Conservation (phyloP, 2,797 vertebrate species). For the Acanthis flammea region DNA sequence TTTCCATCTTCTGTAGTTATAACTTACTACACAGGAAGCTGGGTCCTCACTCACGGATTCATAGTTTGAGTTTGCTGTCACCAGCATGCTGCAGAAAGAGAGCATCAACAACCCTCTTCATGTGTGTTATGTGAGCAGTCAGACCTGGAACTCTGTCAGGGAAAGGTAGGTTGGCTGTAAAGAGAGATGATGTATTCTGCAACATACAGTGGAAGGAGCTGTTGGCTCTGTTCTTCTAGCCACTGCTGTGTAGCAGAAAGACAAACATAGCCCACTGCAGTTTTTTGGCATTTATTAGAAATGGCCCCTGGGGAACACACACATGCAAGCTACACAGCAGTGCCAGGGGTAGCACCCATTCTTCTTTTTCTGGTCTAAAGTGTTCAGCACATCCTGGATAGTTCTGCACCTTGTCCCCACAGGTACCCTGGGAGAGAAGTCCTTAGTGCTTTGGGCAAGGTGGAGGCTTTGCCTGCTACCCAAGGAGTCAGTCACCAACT, state of each 20-base stretch:
- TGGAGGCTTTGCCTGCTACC: not conserved
- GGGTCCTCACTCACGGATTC: not conserved
- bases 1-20: not conserved
- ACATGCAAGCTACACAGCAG: not conserved
- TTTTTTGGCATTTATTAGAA: slow-evolving; percentile 55
- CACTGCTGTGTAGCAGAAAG: not conserved
- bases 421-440: not conserved
- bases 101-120: not conserved
- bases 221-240: not conserved
- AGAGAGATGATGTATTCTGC: not conserved
- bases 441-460: not conserved
- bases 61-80: not conserved
- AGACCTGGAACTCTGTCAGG: not conserved
- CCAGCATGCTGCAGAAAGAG: not conserved
- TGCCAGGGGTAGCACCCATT: not conserved
- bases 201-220: not conserved
- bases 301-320: not conserved
- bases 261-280: not conserved
- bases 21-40: not conserved
- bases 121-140: not conserved
- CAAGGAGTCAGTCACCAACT: not conserved
- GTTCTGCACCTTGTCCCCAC: not conserved
- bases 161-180: not conserved
- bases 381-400: not conserved
- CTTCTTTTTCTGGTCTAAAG: not conserved